Base-by-base conservation (phyloP, 2,888 invertebrate species). In the Sesia apiformis region DNA sequence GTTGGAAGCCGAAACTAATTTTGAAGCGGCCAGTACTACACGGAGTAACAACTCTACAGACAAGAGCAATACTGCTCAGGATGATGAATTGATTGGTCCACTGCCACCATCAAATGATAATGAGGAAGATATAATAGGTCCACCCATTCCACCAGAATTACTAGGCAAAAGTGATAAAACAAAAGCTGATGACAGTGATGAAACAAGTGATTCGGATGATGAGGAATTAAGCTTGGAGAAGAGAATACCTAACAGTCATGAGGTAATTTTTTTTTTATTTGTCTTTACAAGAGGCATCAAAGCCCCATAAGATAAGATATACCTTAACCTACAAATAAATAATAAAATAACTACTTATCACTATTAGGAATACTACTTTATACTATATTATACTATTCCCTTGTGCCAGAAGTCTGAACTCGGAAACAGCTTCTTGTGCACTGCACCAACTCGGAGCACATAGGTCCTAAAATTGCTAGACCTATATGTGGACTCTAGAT, bases 221-320 rank as follows among this genome's bases (percentile, higher is more conserved):
- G 90, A 83, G 7, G 85, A 91, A 5, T 66, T 87, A 8, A 84
- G 84, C 23, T 69, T 91, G 51, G 78, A 84, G 3, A 90, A 90
- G 38, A 92, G 91, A 69, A 94, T 96, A 65, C 96, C 96, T 0
- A 92, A 93, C 64, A 92, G 91, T 40, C 93, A 94, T 76, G 94
- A 96, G 84, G 94, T 97, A 55, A 51, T 51, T 42, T 42, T 49
- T 49, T n/a, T 49, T n/a, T 23, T 23, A 23, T 23, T 23, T 23
- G 2, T 23, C 23, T 43, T 43, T 43, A 2, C 23, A 23, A 1
- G 23, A 23, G 23, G 23, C 23, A 23, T 23, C 23, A 23, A 23
- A 23, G 23, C 1, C 23, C 23, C 23, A 23, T 23, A 23, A 23
- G 23, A 23, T 23, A 23, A 23, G 23, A 23, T 23, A 23, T 23